A percentile compares a stretch with the other conserved stretches of the same genome.
These are phyloP conservation scores for Crypturellus undulatus DNA, from an alignment of 2,113 vertebrate species.

Conservation along the genomic window DNA sequence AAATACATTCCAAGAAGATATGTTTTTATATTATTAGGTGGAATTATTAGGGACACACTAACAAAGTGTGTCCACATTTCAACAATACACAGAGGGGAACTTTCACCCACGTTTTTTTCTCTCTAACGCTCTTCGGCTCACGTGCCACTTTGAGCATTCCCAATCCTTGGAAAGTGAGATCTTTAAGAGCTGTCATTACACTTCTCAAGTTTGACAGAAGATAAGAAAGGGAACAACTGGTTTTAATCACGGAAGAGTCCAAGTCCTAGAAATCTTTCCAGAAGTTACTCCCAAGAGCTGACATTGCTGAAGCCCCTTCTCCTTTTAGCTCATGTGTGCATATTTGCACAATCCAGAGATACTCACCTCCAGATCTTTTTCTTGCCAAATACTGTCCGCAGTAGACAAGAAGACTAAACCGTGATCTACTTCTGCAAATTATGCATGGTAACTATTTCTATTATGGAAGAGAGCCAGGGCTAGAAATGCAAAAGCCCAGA, in stretches of 20 bases:
- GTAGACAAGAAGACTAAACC: conserved; percentile 33
- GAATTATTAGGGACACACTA: neutral
- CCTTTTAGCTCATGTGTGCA: neutral
- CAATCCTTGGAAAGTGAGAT: conserved; percentile 45
- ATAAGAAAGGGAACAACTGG: conserved; percentile 63
- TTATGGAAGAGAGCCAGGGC: conserved; percentile 25
- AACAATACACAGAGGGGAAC: neutral
- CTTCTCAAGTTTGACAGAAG: conserved; percentile 65
- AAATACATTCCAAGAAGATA: neutral
- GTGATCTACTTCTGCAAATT: neutral
- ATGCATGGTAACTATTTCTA: neutral
- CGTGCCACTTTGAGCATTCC: conserved; percentile 59
- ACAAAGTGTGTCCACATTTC: neutral
- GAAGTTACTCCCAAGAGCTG: conserved; percentile 44
- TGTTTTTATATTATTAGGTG: neutral
- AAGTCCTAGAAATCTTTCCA: conserved; percentile 61
- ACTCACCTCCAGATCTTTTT: conserved; percentile 9
- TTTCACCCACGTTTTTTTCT: conserved; percentile 12
- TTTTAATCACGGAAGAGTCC: conserved; percentile 67
- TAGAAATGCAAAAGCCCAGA: conserved; percentile 1
- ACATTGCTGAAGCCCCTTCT: neutral
- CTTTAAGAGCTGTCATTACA: conserved; percentile 70
- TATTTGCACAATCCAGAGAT: neutral
- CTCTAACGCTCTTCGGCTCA: conserved; percentile 35
- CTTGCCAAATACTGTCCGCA: conserved; percentile 4